Evolutionary conservation across 1,140 invertebrate genomes (phyloP), one percentile per base, ranked within the genome.

Genomic region (Cotesia vestalis): DNA sequence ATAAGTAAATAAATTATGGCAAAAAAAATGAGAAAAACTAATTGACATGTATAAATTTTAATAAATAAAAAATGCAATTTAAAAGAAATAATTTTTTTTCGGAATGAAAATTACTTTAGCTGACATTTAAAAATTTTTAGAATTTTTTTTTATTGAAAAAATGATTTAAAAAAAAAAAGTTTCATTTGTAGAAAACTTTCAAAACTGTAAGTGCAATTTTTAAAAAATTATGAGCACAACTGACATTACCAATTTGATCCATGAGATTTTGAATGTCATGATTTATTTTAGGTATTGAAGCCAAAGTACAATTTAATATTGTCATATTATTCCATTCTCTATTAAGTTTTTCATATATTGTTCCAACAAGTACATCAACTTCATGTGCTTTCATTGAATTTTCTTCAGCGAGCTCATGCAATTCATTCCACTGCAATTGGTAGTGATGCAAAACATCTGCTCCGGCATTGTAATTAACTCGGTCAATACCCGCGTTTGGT

Each of bases 391-490:
- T 87, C 71, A 84, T 83, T 2, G 90, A 89, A 85, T 91, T 92
- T 69, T 90, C 86, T 79, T 92, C 90, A 52, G 90, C 89, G 12
- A 90, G 79, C 66, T 88, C 82, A 74, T 92, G 91, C 14, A 93
- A 73, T 72, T 91, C 89, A 74, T 88, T 88, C 92, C 92, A 93
- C 63, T 90, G 85, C 40, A 88, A 81, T 78, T 92, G 91, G 81
- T 90, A 93, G 75, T 90, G 89, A 73, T 88, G 85, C 27, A 92
- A 80, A 66, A 91, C 75, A 74, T 90, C 88, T 6, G 88, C 86
- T 1, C 90, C 91, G 38, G 90, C 89, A 81, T 90, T 84, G 63
- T 88, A 86, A 82, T 90, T 89, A 38, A 88, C 84, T 75, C 83
- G 81, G 70, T 79, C 75, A 17, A 66, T 9, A 71, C 79, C 81